These are phyloP conservation scores for Oreotrochilus melanogaster DNA, from an alignment of 2,113 vertebrate species.

Conservation along the genomic window DNA sequence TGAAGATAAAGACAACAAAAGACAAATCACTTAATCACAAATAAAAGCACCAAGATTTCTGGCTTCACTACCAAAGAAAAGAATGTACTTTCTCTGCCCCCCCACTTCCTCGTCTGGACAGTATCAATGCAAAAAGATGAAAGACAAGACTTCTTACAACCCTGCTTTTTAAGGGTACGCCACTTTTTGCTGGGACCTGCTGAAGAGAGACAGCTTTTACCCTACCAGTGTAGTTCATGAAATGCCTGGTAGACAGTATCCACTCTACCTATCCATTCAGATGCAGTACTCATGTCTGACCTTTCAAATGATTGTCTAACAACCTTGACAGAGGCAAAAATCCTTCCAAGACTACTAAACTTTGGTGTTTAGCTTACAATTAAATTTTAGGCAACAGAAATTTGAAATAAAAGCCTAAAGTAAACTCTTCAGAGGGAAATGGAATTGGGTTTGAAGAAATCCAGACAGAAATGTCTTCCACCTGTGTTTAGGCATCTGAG, in stretches of 20 bases:
- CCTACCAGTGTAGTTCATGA: neutral
- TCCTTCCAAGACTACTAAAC: neutral
- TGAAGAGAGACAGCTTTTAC: neutral
- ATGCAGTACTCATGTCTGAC: neutral
- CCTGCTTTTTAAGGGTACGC: accelerated
- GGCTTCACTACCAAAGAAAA: neutral
- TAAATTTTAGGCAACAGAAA: neutral
- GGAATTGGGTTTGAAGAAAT: neutral
- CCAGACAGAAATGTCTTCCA: neutral
- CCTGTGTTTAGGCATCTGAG: neutral
- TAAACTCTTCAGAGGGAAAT: neutral
- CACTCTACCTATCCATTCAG: neutral
- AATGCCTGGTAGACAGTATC: accelerated
- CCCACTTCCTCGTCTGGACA: neutral
- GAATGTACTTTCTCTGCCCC: accelerated
- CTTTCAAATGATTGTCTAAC: neutral
- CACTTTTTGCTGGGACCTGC: neutral
- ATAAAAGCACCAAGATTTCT: neutral
- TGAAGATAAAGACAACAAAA: neutral
- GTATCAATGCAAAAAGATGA: neutral
- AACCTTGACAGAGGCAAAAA: neutral
- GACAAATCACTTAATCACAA: neutral
- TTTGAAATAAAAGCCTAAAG: neutral
- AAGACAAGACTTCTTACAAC: neutral
- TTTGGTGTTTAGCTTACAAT: neutral